phyloP scores from a whole-genome alignment of 2,888 invertebrate species.

The Chrysodeixis includens region DNA sequence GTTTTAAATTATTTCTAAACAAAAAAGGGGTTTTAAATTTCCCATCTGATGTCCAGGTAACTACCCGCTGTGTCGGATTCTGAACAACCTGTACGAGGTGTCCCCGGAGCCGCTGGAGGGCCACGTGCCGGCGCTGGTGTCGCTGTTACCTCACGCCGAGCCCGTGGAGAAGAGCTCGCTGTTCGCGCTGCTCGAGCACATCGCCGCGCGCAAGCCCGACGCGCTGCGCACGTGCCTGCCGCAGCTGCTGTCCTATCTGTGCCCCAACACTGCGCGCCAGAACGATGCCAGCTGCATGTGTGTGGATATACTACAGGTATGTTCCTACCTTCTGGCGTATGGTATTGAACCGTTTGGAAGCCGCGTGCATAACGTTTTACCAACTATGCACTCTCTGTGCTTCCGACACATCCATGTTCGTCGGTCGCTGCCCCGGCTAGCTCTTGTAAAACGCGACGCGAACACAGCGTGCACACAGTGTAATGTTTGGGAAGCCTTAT shows the following conservation, averaged over 20 bases:
- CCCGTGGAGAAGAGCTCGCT: constrained; percentile 95
- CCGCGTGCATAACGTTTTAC: no score
- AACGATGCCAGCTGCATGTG: constrained; percentile 85
- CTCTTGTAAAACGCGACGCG: no score
- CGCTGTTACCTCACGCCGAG: constrained; percentile 94
- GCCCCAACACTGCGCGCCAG: constrained; percentile 76
- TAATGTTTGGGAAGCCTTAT: no score
- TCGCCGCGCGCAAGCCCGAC: constrained; percentile 94
- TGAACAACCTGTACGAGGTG: constrained; percentile 97
- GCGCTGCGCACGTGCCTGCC: constrained; percentile 95
- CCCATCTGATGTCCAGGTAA: no score
- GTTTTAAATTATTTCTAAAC: no score
- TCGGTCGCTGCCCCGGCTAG: no score
- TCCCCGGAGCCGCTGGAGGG: constrained; percentile 96
- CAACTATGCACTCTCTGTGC: no score
- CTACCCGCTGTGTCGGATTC: constrained; percentile 95
- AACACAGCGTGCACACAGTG: no score
- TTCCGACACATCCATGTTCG: no score
- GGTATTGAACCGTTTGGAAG: no score
- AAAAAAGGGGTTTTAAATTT: no score
- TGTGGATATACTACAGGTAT: constrained; percentile 81
- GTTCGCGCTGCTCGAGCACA: constrained; percentile 94
- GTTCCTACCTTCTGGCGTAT: constrained; percentile 11
- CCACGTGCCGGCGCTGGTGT: constrained; percentile 94
- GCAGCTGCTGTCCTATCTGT: constrained; percentile 94